Base-by-base conservation (phyloP, 2,888 invertebrate species). In the Sinodicranocentrus sp. region DNA sequence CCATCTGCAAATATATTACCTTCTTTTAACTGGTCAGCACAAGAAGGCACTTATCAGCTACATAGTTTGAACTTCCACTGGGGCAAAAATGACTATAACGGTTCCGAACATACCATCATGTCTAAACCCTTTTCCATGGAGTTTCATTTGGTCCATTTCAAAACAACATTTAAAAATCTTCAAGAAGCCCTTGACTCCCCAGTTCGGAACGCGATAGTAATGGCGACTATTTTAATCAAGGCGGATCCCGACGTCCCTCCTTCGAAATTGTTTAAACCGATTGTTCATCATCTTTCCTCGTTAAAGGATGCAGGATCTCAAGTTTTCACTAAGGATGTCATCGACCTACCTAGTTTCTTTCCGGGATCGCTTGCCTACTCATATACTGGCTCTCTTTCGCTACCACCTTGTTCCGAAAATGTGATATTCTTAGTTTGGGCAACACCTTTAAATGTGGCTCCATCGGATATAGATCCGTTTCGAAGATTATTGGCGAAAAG, bases 361-460 rank as follows among this genome's bases (percentile, higher is more conserved):
- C 13, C 6, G 25, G 26, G 23, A 19, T 52, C 13, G 17, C 1
- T 65, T 1, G 68, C 39, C 17, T 67, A 48, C 21, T 6, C 28
- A 13, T 77, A 77, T 26, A 8, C 15, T 13, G 77, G 77, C 33
- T 77, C 77, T 0, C 39, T 77, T 5, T 65, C 77, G 15, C 68
- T 52, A 6, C 77, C 77, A 1, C 2, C 25, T 1, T 77, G 77
- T 21, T 21, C 23, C 19, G 68, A 68, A 15, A 28, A 68, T 17
- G 77, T 77, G 1, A 10, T 17, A 1, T 77, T 43, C 57, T 8
- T 77, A 8, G 44, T 77, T 5, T 21, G 33, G 10, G 57, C 17
- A 13, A 57, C 57, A 1, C 57, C 57, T 2, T 17, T 23, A 17
- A 57, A 57, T 21, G 23, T 48, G 15, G 3, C 48, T 2, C 2